Conservation (phyloP, 2,888 invertebrate genomes). For the Aethes cnicana region DNA sequence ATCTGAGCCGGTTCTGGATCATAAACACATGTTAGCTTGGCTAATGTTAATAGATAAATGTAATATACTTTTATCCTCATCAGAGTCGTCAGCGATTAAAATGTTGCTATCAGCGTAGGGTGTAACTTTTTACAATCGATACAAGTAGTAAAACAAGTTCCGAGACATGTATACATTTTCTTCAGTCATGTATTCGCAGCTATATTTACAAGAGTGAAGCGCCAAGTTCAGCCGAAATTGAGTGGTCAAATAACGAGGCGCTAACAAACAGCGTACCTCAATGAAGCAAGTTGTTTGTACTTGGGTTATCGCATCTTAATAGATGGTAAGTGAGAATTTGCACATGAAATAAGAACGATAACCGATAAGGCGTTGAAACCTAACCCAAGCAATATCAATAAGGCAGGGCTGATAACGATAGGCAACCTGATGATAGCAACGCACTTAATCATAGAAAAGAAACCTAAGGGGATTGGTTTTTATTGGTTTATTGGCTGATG, state of each 20-base stretch:
- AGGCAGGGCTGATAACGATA: slow-evolving; percentile 10
- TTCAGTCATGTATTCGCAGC: no score
- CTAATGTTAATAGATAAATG: neutral
- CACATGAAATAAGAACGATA: slow-evolving; percentile 15
- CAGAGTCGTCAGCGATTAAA: no score
- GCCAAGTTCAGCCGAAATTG: neutral
- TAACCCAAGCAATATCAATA: slow-evolving; percentile 8
- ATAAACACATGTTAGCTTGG: neutral
- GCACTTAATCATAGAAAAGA: neutral
- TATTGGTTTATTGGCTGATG: no score
- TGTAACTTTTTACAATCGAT: neutral
- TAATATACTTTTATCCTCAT: neutral
- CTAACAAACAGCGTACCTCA: neutral
- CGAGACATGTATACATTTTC: no score
- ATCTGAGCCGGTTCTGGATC: slow-evolving; percentile 15
- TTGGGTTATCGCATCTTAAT: neutral
- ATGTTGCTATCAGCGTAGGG: no score
- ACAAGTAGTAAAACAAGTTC: neutral
- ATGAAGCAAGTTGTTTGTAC: neutral
- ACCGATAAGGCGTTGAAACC: slow-evolving; percentile 16
- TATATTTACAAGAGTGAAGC: neutral
- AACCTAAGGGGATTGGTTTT: no score
- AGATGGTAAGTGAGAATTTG: neutral
- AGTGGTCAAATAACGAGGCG: neutral
- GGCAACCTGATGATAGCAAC: neutral